phyloP scores from a whole-genome alignment of 2,797 vertebrate genomes.

The Anguilla megastoma region DNA sequence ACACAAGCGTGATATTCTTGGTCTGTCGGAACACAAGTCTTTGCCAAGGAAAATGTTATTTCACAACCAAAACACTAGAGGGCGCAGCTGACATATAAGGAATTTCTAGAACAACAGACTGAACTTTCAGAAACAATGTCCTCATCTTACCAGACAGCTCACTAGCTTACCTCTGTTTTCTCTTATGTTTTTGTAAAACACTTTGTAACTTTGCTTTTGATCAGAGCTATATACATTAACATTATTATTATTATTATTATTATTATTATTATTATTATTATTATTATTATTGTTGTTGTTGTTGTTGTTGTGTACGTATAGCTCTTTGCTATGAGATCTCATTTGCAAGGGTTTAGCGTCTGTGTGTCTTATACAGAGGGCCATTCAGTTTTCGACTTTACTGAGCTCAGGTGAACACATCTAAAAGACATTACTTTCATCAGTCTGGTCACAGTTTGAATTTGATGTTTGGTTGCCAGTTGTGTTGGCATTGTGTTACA shows the following conservation, averaged over 20 bases:
- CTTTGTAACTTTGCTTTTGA: too few species aligned
- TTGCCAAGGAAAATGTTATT: slow-evolving; percentile 5
- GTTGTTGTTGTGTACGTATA: too few species aligned
- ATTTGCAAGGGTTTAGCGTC: background rate
- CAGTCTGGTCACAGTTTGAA: background rate
- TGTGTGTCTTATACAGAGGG: background rate
- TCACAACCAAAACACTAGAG: slow-evolving; percentile 17
- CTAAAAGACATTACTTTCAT: background rate
- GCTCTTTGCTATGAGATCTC: background rate
- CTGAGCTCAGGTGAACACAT: background rate
- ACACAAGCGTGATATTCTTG: background rate
- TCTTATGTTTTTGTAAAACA: too few species aligned
- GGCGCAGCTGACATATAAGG: slow-evolving; percentile 25
- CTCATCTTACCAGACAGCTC: background rate
- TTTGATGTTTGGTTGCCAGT: background rate
- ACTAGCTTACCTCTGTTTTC: too few species aligned
- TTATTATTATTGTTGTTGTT: too few species aligned
- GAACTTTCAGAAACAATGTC: background rate
- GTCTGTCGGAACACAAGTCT: background rate
- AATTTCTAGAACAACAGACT: background rate
- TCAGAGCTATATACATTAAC: too few species aligned
- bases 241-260: too few species aligned
- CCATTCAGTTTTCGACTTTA: background rate
- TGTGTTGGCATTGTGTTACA: too few species aligned
- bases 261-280: too few species aligned